Evolutionary conservation across 2,113 vertebrate genomes (phyloP).

Genomic region (Thamnaconus septentrionalis): DNA sequence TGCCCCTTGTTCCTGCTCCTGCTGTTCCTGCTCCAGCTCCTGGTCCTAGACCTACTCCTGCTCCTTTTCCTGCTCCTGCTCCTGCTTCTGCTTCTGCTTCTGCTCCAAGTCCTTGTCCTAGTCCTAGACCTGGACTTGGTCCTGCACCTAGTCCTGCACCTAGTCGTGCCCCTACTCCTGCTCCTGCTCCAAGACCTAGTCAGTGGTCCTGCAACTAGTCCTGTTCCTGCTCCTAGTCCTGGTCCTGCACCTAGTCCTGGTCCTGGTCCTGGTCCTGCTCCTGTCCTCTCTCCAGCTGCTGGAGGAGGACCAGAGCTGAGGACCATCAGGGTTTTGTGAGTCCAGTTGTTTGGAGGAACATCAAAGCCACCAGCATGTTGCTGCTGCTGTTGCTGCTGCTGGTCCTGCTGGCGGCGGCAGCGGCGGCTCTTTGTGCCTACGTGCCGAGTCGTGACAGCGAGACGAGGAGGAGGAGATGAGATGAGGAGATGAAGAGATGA

Average conservation of each 20-base stretch:
- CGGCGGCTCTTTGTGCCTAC: slow-evolving; percentile 47
- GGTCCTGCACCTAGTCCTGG: not conserved
- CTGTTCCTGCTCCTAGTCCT: not conserved
- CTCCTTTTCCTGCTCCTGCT: not conserved
- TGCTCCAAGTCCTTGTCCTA: not conserved
- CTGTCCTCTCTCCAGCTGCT: not conserved
- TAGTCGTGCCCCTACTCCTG: not conserved
- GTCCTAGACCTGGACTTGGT: not conserved
- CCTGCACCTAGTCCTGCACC: not conserved
- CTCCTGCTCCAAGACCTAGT: not conserved
- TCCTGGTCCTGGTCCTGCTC: not conserved
- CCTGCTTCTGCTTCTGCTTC: no score
- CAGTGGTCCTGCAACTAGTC: no score
- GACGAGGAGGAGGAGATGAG: slow-evolving; percentile 13
- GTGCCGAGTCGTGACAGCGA: slow-evolving; percentile 55
- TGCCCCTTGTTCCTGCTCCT: no score
- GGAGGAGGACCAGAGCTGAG: not conserved
- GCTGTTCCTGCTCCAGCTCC: not conserved
- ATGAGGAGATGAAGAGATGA: slow-evolving; percentile 3
- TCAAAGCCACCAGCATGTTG: slow-evolving; percentile 61
- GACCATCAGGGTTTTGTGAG: slow-evolving; percentile 1
- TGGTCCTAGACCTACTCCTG: not conserved
- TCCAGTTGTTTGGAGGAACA: slow-evolving; percentile 32
- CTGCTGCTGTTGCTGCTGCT: slow-evolving; percentile 10
- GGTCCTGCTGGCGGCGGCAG: slow-evolving; percentile 18